phyloP scores from a whole-genome alignment of 2,888 invertebrate species.

The Phortica okadai region DNA sequence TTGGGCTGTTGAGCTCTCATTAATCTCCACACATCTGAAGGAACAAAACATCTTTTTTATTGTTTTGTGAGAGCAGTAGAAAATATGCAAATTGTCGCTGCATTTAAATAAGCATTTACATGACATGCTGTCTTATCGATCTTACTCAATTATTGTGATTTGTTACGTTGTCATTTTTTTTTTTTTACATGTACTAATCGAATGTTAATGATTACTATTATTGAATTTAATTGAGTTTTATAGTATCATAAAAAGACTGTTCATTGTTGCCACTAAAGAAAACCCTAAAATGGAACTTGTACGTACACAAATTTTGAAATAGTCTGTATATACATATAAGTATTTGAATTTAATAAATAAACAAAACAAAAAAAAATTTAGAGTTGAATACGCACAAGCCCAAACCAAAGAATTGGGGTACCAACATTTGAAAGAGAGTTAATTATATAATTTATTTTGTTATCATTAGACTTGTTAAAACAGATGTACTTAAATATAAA shows the following conservation, averaged over 20 bases:
- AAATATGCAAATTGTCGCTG: neutral
- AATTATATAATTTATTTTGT: constrained; percentile 16
- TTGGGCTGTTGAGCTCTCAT: neutral
- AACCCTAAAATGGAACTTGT: constrained; percentile 5
- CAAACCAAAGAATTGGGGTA: neutral
- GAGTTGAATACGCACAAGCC: neutral
- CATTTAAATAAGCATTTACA: constrained; percentile 9
- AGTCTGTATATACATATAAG: neutral
- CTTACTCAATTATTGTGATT: neutral
- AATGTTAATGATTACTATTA: neutral
- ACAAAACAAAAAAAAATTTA: neutral
- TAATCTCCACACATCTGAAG: constrained; percentile 9
- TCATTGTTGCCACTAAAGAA: constrained; percentile 15
- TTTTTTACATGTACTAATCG: neutral
- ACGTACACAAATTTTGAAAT: constrained; percentile 1
- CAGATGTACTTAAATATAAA: constrained; percentile 8
- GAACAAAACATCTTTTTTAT: constrained; percentile 29
- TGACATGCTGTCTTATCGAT: neutral
- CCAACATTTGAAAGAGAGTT: neutral
- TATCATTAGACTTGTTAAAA: neutral
- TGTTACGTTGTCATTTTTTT: neutral
- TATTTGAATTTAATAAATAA: neutral
- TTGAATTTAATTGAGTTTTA: neutral
- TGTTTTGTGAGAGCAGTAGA: constrained; percentile 19
- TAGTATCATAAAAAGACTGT: constrained; percentile 26